phyloP scores from a whole-genome alignment of 2,888 invertebrate species.

The Hyppa rectilinea region DNA sequence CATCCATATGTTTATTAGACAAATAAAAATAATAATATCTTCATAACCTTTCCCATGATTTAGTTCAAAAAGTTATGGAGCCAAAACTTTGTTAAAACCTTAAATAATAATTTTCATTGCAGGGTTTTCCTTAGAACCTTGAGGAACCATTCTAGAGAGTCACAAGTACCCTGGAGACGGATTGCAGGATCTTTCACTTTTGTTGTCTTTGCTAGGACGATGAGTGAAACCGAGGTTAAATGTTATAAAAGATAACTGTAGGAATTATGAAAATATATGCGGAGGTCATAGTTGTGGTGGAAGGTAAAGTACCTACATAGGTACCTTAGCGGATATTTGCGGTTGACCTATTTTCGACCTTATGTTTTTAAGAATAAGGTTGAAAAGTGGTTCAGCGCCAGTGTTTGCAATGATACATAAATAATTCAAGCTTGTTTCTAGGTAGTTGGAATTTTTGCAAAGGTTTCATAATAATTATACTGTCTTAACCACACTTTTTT shows the following conservation, averaged over 20 bases:
- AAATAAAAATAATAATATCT: too few species aligned
- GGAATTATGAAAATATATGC: constrained; percentile 38
- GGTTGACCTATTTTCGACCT: too few species aligned
- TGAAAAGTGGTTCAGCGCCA: too few species aligned
- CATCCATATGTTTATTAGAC: too few species aligned
- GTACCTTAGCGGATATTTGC: too few species aligned
- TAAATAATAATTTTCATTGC: neutral
- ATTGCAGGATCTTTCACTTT: constrained; percentile 5
- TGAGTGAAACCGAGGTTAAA: neutral
- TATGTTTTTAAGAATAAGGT: too few species aligned
- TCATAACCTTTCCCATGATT: neutral
- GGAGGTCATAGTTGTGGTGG: neutral
- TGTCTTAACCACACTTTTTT: too few species aligned
- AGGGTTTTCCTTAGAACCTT: neutral
- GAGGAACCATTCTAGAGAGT: neutral
- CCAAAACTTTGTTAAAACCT: neutral
- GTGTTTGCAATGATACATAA: too few species aligned
- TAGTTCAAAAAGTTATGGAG: neutral
- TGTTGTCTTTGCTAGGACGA: neutral
- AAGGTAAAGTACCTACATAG: too few species aligned
- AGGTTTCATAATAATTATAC: neutral
- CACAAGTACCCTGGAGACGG: constrained; percentile 1
- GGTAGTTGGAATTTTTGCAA: neutral
- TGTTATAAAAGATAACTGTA: constrained; percentile 16
- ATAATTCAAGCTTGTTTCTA: too few species aligned